Base-by-base conservation (phyloP, 2,888 invertebrate genomes). In the Drosophila rubida region DNA sequence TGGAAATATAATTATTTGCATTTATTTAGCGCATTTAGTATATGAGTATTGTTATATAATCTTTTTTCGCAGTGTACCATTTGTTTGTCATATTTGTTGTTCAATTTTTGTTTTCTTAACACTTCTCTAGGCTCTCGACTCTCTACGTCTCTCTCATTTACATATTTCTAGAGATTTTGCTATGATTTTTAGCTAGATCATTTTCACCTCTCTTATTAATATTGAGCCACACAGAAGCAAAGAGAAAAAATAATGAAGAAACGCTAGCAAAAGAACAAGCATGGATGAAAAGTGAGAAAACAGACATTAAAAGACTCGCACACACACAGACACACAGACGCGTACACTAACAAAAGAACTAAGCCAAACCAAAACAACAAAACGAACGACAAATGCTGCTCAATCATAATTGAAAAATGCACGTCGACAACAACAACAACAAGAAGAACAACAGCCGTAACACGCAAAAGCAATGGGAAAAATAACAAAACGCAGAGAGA, bases 391-490 rank as follows among this genome's bases (percentile, higher is more conserved):
- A 88, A 82, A 88, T 86, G 80, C 88, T 63, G 82, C 87, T 82
- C 82, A 87, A 82, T 88, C 82, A 82, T 82, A 82, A 82, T 82
- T 82, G 87, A 82, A 82, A 88, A 80, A 86, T 79, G 86, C 83
- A 72, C 67, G 84, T 66, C 71, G 69, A 46, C 59, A 66, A 35
- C 42, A 51, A 14, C n/a, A 65, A 14, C 45, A 46, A 7, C 45
- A 53, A 41, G 11, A 61, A 22, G n/a, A n/a, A n/a, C 69, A 69
- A 14, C 37, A 60, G 23, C 41, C 72, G 45, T 30, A 73, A 42
- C 44, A 69, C 35, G 48, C 61, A 70, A 45, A 58, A 73, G 58
- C 55, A 63, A 76, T 42, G 58, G 62, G 50, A 67, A 65, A 57
- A 61, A 70, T 61, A 67, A 68, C 78, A 68, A 71, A 62, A 59